Percentiles rank a stretch among this genome's conserved stretches.
Evolutionary conservation across 2,888 invertebrate species (phyloP).

Genomic region (Achlya flavicornis): DNA sequence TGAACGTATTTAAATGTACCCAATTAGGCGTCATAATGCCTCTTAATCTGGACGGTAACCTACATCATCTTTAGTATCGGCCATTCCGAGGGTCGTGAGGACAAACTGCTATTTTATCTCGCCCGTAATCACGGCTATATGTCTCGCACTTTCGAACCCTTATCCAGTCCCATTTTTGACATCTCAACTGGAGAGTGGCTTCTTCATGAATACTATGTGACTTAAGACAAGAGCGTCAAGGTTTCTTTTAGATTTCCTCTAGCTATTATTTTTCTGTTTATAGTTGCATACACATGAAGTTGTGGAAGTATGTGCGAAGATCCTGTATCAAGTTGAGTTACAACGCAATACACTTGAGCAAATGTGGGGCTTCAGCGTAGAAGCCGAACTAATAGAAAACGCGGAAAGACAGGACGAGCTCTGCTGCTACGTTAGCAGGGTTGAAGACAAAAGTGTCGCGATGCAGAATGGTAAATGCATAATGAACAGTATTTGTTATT

Average conservation of each 20-base stretch:
- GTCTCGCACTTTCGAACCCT: not conserved
- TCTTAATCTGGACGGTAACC: too few species aligned
- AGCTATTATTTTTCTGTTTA: slow-evolving; percentile 19
- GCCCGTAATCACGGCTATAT: not conserved
- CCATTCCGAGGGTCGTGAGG: too few species aligned
- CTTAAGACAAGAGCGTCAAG: not conserved
- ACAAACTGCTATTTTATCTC: not conserved
- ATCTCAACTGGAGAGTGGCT: not conserved
- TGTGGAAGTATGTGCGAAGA: slow-evolving; percentile 98
- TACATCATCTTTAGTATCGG: too few species aligned
- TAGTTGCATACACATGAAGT: slow-evolving; percentile 96
- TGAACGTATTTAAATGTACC: too few species aligned
- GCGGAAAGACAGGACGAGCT: slow-evolving; percentile 98
- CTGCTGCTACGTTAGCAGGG: slow-evolving; percentile 98
- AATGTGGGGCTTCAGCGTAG: slow-evolving; percentile 99
- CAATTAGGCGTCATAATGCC: too few species aligned
- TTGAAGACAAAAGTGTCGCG: slow-evolving; percentile 97
- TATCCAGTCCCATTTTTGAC: not conserved
- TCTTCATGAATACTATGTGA: not conserved
- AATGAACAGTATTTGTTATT: slow-evolving; percentile 13
- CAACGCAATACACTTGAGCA: slow-evolving; percentile 94
- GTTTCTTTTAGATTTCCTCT: not conserved
- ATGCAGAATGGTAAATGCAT: slow-evolving; percentile 94
- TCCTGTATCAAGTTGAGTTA: slow-evolving; percentile 97
- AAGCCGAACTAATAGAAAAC: slow-evolving; percentile 98